Evolutionary conservation across 2,797 vertebrate species (phyloP).

Genomic region (Syngnathus acus): DNA sequence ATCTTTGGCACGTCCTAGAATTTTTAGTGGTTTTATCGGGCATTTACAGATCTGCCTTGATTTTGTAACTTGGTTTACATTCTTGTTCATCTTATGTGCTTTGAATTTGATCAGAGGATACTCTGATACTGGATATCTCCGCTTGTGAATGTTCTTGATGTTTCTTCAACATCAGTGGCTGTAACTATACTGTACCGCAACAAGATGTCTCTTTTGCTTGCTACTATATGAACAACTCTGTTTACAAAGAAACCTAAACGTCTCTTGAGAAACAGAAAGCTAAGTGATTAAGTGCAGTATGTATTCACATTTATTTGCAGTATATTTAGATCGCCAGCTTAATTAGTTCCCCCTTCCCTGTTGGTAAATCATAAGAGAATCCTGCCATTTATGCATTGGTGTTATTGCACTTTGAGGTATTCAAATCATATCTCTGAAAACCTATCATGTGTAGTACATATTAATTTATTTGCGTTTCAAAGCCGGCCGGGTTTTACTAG

Average conservation of each 20-base stretch:
- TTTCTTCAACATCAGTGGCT: conserved; percentile 80
- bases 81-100: conserved; percentile 22
- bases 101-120: conserved; percentile 28
- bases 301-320: conserved; percentile 29
- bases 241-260: conserved; percentile 25
- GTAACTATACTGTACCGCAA: conserved; percentile 76
- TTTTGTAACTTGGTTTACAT: conserved; percentile 24
- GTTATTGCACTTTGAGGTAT: conserved; percentile 97
- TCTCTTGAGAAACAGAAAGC: conserved; percentile 56
- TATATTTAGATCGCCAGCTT: conserved; percentile 71
- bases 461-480: conserved; percentile 49
- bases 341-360: conserved; percentile 63
- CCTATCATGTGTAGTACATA: conserved; percentile 74
- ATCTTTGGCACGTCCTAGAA: neutral
- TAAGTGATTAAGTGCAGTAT: conserved; percentile 75
- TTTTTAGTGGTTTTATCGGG: conserved; percentile 10
- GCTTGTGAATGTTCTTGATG: conserved; percentile 69
- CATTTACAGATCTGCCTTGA: conserved; percentile 32
- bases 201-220: conserved; percentile 75
- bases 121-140: conserved; percentile 51
- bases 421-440: conserved; percentile 82
- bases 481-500: conserved; percentile 78
- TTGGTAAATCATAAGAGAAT: conserved; percentile 81
- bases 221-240: conserved; percentile 68
- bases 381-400: conserved; percentile 95